phyloP scores from a whole-genome alignment of 2,113 vertebrate genomes.

The Axis porcinus region DNA sequence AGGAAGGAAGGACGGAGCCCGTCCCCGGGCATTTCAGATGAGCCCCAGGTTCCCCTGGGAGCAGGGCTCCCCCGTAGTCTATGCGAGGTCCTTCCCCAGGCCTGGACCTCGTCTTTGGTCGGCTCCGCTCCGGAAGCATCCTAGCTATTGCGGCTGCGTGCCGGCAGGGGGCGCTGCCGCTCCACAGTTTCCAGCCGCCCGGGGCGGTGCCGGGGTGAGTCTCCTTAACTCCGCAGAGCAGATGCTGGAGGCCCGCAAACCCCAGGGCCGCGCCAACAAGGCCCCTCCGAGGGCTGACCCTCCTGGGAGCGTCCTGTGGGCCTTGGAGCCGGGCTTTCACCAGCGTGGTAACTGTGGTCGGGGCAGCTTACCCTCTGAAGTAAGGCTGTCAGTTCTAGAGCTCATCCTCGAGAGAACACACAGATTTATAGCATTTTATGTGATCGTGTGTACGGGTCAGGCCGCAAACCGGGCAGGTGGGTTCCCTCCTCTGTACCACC shows the following conservation, averaged over 20 bases:
- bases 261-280: neutral
- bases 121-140: fast-evolving
- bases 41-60: neutral
- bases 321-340: neutral
- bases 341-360: neutral
- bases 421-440: neutral
- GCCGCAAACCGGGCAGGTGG: neutral
- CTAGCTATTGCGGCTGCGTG: neutral
- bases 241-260: neutral
- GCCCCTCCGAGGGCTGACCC: neutral
- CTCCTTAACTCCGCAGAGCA: neutral
- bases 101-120: neutral
- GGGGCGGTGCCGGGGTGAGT: neutral
- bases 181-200: conserved; percentile 50
- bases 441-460: neutral
- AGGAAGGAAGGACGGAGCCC: neutral
- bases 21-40: neutral
- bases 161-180: conserved; percentile 77
- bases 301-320: neutral
- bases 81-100: neutral
- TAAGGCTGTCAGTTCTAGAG: neutral
- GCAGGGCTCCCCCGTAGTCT: neutral
- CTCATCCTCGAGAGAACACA: neutral
- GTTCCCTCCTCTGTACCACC: fast-evolving
- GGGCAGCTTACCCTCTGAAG: neutral